These are phyloP conservation scores for Parapsyche elsis DNA, from an alignment of 1,140 invertebrate genomes.

Conservation along the genomic window DNA sequence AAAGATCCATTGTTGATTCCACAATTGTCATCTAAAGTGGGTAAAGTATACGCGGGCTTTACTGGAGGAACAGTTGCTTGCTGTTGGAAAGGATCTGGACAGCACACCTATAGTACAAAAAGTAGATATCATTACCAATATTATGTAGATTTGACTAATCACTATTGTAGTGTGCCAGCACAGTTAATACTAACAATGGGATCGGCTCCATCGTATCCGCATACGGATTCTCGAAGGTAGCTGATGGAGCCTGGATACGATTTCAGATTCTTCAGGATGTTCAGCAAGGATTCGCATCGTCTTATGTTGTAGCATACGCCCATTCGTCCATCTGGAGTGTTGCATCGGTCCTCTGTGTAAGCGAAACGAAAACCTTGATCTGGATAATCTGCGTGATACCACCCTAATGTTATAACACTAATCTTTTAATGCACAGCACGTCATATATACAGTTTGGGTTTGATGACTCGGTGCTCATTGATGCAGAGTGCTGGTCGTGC, in stretches of 20 bases:
- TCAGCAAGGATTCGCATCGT: slow-evolving; percentile 43
- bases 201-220: slow-evolving; percentile 49
- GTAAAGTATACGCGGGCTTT: slow-evolving; percentile 32
- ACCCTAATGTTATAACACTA: slow-evolving; percentile 5
- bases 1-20: slow-evolving; percentile 51
- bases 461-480: background rate
- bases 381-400: slow-evolving; percentile 32
- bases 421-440: background rate
- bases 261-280: slow-evolving; percentile 42
- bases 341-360: slow-evolving; percentile 47
- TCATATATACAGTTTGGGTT: background rate
- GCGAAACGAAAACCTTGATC: slow-evolving; percentile 45
- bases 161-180: no score
- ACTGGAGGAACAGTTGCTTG: background rate
- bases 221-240: slow-evolving; percentile 48
- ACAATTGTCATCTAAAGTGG: slow-evolving; percentile 50
- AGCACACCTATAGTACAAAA: slow-evolving; percentile 52
- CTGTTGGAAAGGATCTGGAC: slow-evolving; percentile 32
- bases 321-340: slow-evolving; percentile 42
- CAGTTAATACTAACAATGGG: slow-evolving; percentile 47
- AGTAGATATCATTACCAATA: slow-evolving; percentile 1
- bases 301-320: slow-evolving; percentile 50
- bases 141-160: no score
- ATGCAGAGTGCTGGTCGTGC: no score
- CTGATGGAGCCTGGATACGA: slow-evolving; percentile 32